Percentiles rank a stretch among this genome's conserved stretches.
Conservation (phyloP, 2,113 vertebrate genomes). For the Muscicapa adusta region DNA sequence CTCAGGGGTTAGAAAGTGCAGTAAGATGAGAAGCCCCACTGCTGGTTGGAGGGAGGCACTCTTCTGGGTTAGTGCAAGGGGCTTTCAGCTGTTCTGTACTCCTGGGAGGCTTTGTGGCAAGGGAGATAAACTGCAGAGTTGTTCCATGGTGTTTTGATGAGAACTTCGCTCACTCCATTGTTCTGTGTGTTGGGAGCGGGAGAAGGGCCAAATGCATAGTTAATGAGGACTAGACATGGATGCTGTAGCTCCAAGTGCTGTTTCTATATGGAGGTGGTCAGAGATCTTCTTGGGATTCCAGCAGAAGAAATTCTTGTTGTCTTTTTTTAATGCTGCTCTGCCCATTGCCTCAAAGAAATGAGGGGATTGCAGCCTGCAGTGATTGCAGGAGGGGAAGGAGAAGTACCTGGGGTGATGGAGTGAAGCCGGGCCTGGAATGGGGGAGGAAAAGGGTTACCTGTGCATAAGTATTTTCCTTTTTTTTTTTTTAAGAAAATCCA, state of each 20-base stretch:
- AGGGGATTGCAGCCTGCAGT: neutral
- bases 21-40: slow-evolving; percentile 35
- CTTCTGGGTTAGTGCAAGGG: neutral
- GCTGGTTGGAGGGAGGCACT: neutral
- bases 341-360: neutral
- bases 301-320: neutral
- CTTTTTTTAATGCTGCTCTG: neutral
- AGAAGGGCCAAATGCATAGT: neutral
- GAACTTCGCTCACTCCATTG: neutral
- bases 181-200: neutral
- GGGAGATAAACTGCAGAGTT: neutral
- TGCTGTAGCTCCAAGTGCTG: neutral
- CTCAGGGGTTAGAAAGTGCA: neutral
- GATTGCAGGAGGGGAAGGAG: neutral
- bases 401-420: neutral
- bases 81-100: neutral
- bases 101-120: neutral
- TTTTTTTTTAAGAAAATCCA: neutral
- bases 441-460: neutral
- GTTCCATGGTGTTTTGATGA: neutral
- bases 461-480: neutral
- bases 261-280: neutral
- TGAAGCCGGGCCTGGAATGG: neutral
- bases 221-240: neutral
- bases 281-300: neutral